phyloP scores from a whole-genome alignment of 2,113 vertebrate genomes.

The Vulpes ferrilata region DNA sequence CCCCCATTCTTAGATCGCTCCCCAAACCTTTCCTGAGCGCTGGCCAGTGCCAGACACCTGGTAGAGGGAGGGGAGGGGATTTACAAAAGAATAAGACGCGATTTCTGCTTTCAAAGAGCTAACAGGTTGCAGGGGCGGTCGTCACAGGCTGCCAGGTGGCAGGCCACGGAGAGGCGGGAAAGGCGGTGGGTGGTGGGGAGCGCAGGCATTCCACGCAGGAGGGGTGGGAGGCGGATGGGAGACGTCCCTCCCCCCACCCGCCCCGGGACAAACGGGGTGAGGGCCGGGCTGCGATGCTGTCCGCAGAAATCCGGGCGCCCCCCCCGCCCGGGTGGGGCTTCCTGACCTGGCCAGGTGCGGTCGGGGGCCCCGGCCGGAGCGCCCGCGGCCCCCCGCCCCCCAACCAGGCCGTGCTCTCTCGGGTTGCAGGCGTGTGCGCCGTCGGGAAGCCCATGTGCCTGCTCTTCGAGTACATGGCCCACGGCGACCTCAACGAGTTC shows the following conservation, averaged over 20 bases:
- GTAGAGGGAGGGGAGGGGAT: neutral
- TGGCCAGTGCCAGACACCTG: neutral
- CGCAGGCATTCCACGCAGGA: neutral
- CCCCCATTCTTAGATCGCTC: neutral
- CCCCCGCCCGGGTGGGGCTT: no score
- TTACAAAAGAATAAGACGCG: neutral
- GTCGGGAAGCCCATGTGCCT: conserved; percentile 99
- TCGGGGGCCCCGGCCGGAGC: no score
- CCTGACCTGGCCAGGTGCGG: no score
- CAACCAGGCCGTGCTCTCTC: neutral
- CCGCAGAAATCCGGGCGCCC: neutral
- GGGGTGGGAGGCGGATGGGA: no score
- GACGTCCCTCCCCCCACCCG: no score
- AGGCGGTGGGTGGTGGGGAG: neutral
- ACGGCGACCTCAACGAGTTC: conserved; percentile 97
- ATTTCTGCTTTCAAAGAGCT: neutral
- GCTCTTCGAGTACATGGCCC: conserved; percentile 99
- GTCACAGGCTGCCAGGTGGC: neutral
- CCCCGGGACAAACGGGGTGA: neutral
- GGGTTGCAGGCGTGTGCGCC: conserved; percentile 94
- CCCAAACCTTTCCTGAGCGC: neutral
- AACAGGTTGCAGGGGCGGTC: neutral
- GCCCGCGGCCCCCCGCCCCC: no score
- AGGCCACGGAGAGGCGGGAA: neutral
- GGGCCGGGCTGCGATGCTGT: neutral